These are phyloP conservation scores for Machimus rusticus DNA, from an alignment of 2,888 invertebrate species.

Conservation along the genomic window DNA sequence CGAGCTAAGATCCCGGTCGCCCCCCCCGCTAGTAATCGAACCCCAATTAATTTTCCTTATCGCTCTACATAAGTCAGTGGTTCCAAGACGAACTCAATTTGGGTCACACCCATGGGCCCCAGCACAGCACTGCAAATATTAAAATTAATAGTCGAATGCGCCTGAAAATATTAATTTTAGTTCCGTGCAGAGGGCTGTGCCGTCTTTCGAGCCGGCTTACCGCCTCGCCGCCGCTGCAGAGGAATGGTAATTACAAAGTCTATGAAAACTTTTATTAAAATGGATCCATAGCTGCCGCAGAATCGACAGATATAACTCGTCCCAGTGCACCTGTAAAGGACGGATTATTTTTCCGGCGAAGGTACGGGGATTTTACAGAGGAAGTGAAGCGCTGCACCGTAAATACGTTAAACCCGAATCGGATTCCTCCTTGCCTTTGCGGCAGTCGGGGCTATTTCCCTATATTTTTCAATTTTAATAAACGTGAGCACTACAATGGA, in stretches of 20 bases:
- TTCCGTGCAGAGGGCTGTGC: not conserved
- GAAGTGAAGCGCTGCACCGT: not conserved
- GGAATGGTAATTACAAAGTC: not conserved
- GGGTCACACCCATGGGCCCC: not conserved
- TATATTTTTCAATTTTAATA: not conserved
- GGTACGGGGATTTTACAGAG: not conserved
- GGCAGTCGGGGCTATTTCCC: not conserved
- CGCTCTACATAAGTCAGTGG: not conserved
- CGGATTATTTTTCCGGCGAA: not conserved
- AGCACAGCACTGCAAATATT: not conserved
- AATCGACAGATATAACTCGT: not conserved
- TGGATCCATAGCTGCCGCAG: not conserved
- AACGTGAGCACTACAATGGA: not conserved
- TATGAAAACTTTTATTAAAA: not conserved
- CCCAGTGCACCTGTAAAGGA: not conserved
- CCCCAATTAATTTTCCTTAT: not conserved
- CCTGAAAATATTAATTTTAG: not conserved
- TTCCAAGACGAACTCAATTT: not conserved
- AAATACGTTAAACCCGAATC: not conserved
- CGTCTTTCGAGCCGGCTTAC: not conserved
- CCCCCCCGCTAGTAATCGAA: not conserved
- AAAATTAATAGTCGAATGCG: not conserved
- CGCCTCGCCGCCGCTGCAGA: not conserved
- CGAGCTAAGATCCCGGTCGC: not conserved
- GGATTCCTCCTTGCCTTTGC: not conserved